Base-by-base conservation (phyloP, 1,140 invertebrate genomes). In the Brachionus manjavacas region DNA sequence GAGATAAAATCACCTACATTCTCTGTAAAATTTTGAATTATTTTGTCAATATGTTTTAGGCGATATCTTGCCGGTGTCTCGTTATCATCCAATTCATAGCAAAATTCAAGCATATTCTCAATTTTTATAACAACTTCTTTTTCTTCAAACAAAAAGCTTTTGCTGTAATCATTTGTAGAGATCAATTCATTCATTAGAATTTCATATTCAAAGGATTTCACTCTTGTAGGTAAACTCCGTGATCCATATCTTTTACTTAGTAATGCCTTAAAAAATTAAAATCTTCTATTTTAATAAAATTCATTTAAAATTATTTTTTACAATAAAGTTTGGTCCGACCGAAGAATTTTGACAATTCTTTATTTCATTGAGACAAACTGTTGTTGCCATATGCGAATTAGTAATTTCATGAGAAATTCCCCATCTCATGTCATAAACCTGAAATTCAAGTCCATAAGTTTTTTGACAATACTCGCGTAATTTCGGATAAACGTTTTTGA, bases 211-310 rank as follows among this genome's bases (percentile, higher is more conserved):
- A 23, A 20, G 16, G 68, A 4, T 31, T 35, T 25, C 7, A 83
- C 35, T 66, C 28, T 25, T 11, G 79, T 16, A 43, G 52, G 92
- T 85, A 85, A 92, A 90, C 14, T 92, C 93, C 85, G 93, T 90
- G 92, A 97, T 7, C 79, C 79, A 70, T 83, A 83, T 1, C 79
- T 55, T 43, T 83, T 23, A 43, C 84, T 64, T 11, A 85, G 49
- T 41, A 79, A 79, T 11, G 20, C 64, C 84, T 85, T 23, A 3
- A 70, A 70, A 46, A 41, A 66, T 20, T 14, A 7, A 35, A 35
- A 7, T 35, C 7, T 4, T 25, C 0, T 1, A 20, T 1, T 25
- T 11, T 35, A 60, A n/a, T 20, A 16, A 11, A 28, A 23, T 64
- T 20, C 4, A n/a, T 4, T 64, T n/a, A 55, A 31, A 31, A 35